Evolutionary conservation across 2,113 vertebrate genomes (phyloP).

Genomic region (Sisor rabdophorus): DNA sequence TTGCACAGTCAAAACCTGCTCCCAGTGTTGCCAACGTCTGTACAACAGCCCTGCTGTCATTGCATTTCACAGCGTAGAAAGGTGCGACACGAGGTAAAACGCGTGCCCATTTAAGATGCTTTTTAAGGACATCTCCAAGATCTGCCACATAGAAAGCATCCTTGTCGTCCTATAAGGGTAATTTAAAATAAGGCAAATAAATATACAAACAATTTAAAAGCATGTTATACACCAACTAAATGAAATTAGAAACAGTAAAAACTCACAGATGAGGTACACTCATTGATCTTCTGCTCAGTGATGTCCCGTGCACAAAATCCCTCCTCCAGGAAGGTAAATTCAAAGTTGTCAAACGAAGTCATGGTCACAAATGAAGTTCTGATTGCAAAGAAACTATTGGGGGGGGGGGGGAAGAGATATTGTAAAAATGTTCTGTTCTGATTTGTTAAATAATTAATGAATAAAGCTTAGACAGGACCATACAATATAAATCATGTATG

Average conservation of each 20-base stretch:
- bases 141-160: constrained; percentile 97
- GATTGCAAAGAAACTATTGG: constrained; percentile 62
- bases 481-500: too few relatives aligned
- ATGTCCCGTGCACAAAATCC: constrained; percentile 91
- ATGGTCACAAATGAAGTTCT: constrained; percentile 63
- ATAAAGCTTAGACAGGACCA: too few relatives aligned
- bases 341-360: constrained; percentile 77
- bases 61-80: constrained; percentile 96
- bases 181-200: background rate
- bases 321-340: constrained; percentile 88
- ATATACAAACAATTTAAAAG: background rate
- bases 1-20: constrained; percentile 94
- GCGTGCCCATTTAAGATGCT: constrained; percentile 86
- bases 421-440: too few relatives aligned
- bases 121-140: constrained; percentile 89
- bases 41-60: constrained; percentile 83
- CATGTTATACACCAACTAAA: background rate
- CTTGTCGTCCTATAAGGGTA: constrained; percentile 81
- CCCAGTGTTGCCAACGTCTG: constrained; percentile 84
- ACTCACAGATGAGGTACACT: constrained; percentile 87
- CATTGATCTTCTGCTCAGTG: constrained; percentile 93
- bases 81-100: constrained; percentile 85
- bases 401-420: background rate
- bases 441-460: too few relatives aligned
- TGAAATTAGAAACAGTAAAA: background rate